Evolutionary conservation across 2,797 vertebrate genomes (phyloP).

Genomic region (Onychomys arenicola): DNA sequence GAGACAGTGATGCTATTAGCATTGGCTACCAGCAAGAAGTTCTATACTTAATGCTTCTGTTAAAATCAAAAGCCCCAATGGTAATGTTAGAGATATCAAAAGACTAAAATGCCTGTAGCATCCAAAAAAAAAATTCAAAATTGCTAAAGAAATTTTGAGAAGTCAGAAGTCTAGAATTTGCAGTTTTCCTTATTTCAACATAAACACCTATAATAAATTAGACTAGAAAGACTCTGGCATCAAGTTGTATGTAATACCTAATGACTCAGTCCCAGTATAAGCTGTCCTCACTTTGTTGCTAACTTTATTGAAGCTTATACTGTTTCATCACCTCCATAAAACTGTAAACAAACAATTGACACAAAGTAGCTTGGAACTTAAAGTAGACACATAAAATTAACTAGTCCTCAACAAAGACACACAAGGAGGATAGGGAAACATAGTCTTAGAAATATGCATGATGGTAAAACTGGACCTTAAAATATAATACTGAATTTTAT

Average conservation of each 20-base stretch:
- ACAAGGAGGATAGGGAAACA: background rate
- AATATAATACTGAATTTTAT: background rate
- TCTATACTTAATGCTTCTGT: background rate
- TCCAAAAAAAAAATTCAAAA: background rate
- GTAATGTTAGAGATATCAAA: background rate
- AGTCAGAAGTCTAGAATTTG: background rate
- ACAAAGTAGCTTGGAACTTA: background rate
- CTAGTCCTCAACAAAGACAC: background rate
- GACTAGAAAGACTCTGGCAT: background rate
- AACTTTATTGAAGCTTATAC: background rate
- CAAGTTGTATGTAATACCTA: background rate
- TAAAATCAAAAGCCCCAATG: background rate
- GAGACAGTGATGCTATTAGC: background rate
- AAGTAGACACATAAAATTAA: background rate
- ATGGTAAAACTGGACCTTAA: background rate
- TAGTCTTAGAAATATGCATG: background rate
- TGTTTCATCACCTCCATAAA: background rate
- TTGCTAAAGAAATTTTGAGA: background rate
- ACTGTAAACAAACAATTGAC: background rate
- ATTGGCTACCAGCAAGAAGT: background rate
- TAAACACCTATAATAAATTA: background rate
- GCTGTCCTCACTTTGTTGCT: background rate
- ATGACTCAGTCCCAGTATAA: accelerated
- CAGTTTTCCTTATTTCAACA: background rate
- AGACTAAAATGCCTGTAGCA: background rate